A percentile compares a stretch with the other conserved stretches of the same genome.
phyloP scores from a whole-genome alignment of 2,797 vertebrate species.

The Sphenopsis melanotis region DNA sequence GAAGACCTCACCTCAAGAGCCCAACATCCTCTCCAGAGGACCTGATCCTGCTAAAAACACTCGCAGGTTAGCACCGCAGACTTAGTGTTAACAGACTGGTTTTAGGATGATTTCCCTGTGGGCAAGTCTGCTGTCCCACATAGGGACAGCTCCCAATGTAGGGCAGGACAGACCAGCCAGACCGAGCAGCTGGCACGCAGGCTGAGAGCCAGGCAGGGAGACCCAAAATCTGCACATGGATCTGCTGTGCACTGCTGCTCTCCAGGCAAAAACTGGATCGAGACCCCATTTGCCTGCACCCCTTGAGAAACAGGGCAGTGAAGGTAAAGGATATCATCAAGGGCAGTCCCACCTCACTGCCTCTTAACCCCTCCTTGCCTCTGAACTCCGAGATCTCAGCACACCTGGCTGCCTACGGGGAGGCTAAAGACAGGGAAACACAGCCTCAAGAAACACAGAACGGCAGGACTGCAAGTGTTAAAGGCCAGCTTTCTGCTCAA shows the following conservation, averaged over 20 bases:
- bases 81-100: neutral
- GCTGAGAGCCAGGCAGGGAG: neutral
- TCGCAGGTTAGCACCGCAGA: neutral
- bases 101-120: neutral
- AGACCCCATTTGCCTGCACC: neutral
- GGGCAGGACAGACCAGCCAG: constrained; percentile 18
- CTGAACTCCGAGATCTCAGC: neutral
- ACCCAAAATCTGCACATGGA: neutral
- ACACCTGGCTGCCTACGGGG: accelerated
- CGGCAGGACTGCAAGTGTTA: neutral
- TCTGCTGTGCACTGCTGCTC: neutral
- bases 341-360: neutral
- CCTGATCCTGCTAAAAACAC: neutral
- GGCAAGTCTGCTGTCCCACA: constrained; percentile 15
- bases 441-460: neutral
- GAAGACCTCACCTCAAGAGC: neutral
- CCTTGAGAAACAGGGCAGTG: neutral
- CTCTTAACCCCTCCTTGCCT: neutral
- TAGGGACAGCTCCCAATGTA: neutral
- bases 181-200: neutral
- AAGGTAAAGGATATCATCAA: constrained; percentile 9
- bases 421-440: neutral
- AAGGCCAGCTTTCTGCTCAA: neutral
- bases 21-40: neutral
- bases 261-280: neutral